Evolutionary conservation across 2,888 invertebrate species (phyloP), one percentile per base, ranked within the genome.

Genomic region (Fragum whitleyi): DNA sequence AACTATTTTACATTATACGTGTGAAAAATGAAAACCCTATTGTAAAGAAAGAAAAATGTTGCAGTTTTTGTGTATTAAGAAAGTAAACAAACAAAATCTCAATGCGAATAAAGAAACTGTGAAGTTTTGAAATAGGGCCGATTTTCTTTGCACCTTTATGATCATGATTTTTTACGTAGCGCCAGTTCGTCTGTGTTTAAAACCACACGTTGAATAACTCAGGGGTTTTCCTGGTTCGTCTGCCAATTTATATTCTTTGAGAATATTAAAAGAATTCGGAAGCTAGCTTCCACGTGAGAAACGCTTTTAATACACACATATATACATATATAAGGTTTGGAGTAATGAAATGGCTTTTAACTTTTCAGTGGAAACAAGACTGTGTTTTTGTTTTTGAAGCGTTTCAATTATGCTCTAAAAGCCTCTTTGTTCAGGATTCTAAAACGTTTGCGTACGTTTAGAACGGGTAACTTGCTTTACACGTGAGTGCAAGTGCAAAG

Each of bases 41-140:
- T 36, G 23, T 65, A 36, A 7, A 9, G n/a, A n/a, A 65, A 39
- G 5, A 29, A 65, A 36, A 65, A 26, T 42, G 42, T 65, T 42
- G 65, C 65, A 39, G 65, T 65, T 65, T 65, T 11, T 42, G 21
- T 42, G 42, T 65, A 65, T 47, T 65, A 65, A 36, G 14, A 65
- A 65, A 42, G 42, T 11, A 65, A 65, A 65, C 26, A 65, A 23
- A 65, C 23, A 23, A 21, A n/a, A 21, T 42, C n/a, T 42, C 21
- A 9, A 14, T 16, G 9, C 36, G 36, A 65, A 65, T 26, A 42
- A 42, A 26, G 26, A 39, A 65, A 42, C 65, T 65, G 65, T 19
- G 65, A 65, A 65, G 21, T 36, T 23, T 42, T 65, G 23, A 65
- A 42, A 32, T n/a, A 29, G 21, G 23, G 23, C 42, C 42, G 42